Conservation (phyloP, 2,888 invertebrate genomes). For the Hyposoter dolosus region DNA sequence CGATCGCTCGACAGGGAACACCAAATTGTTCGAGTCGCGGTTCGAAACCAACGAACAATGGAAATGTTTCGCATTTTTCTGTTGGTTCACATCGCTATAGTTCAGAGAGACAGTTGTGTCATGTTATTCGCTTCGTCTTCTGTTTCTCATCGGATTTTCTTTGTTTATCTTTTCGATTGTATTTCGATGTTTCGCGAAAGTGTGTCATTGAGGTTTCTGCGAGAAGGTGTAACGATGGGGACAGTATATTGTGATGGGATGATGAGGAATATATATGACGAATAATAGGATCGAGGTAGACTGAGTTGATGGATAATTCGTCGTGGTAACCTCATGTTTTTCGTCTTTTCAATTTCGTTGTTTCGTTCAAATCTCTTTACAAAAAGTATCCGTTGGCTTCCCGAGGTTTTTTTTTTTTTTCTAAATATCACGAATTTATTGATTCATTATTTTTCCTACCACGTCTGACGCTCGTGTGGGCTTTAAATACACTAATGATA, state of each 20-base stretch:
- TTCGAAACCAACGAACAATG: slow-evolving; percentile 7
- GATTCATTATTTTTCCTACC: background rate
- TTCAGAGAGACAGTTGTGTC: slow-evolving; percentile 58
- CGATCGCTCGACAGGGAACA: slow-evolving; percentile 45
- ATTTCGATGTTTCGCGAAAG: slow-evolving; percentile 35
- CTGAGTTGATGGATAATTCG: slow-evolving; percentile 1
- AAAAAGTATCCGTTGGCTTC: background rate
- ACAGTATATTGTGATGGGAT: slow-evolving; percentile 10
- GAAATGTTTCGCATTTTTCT: background rate
- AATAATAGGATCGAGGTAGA: slow-evolving; percentile 3
- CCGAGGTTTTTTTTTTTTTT: background rate
- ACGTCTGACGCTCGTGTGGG: slow-evolving; percentile 6
- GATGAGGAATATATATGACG: slow-evolving; percentile 29
- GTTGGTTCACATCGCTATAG: background rate
- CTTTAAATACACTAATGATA: slow-evolving; percentile 10
- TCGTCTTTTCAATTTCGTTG: background rate
- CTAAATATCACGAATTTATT: background rate
- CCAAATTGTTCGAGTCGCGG: slow-evolving; percentile 26
- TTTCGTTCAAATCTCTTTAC: background rate
- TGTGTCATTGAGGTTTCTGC: slow-evolving; percentile 20
- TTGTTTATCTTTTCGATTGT: slow-evolving; percentile 24
- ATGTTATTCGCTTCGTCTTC: slow-evolving; percentile 55
- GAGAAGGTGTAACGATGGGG: slow-evolving; percentile 25
- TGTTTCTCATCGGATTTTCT: background rate
- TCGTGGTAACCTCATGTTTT: background rate